A percentile compares a stretch with the other conserved stretches of the same genome.
Conservation (phyloP, 2,113 vertebrate species). For the Gymnarchus niloticus region DNA sequence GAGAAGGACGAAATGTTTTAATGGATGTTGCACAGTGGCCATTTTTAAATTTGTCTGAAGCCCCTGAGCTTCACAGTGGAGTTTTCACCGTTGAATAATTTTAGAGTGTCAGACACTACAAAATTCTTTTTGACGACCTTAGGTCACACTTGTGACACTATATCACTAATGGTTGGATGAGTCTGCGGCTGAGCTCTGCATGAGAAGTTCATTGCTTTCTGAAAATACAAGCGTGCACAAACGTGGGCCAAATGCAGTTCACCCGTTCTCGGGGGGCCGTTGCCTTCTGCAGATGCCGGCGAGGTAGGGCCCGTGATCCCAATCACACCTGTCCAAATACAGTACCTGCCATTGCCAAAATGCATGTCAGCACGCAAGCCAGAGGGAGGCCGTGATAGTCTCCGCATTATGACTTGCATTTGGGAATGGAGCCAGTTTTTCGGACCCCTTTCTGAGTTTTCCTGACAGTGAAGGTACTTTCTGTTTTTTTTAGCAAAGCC, state of each 20-base stretch:
- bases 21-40: no score
- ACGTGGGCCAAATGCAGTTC: slow-evolving; percentile 41
- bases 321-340: slow-evolving; percentile 58
- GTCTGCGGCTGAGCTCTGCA: no score
- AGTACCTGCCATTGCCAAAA: slow-evolving; percentile 24
- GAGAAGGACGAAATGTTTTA: no score
- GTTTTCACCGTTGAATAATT: background rate
- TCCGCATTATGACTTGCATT: slow-evolving; percentile 27
- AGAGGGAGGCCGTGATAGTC: slow-evolving; percentile 21
- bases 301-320: slow-evolving; percentile 37
- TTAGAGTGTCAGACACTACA: background rate
- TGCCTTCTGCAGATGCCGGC: slow-evolving; percentile 41
- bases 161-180: no score
- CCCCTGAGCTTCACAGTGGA: no score
- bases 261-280: slow-evolving; percentile 40
- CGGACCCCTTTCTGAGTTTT: background rate
- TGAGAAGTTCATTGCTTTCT: slow-evolving; percentile 19
- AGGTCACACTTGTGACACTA: background rate
- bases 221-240: slow-evolving; percentile 32
- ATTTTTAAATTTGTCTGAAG: background rate
- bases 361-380: slow-evolving; percentile 13
- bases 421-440: background rate
- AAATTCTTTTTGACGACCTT: background rate
- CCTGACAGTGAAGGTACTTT: slow-evolving; percentile 48
- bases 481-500: slow-evolving; percentile 65